Conservation (phyloP, 2,797 vertebrate species). For the Rousettus madagascariensis region DNA sequence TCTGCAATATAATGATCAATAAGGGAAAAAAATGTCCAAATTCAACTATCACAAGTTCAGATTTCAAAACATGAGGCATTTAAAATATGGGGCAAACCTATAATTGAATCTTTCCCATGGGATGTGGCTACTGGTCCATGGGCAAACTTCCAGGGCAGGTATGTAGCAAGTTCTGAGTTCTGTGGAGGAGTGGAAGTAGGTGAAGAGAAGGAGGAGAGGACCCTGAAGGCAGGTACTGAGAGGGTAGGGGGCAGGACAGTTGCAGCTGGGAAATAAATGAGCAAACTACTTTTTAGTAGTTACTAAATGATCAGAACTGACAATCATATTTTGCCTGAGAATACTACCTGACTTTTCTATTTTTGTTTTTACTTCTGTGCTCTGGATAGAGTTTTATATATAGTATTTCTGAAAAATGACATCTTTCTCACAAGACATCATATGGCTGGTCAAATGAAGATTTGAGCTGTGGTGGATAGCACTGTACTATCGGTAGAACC, state of each 20-base stretch:
- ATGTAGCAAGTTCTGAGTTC: background rate
- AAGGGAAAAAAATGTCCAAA: constrained; percentile 15
- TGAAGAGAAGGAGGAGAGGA: background rate
- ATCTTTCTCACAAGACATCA: background rate
- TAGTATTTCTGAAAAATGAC: constrained; percentile 37
- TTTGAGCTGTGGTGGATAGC: background rate
- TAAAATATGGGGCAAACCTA: background rate
- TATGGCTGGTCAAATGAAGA: background rate
- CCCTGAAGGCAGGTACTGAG: background rate
- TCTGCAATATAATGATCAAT: background rate
- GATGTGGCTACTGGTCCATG: background rate
- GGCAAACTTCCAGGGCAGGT: background rate
- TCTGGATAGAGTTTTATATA: constrained; percentile 28
- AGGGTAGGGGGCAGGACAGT: background rate
- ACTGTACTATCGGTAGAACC: background rate
- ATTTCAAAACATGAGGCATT: background rate
- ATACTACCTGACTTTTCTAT: background rate
- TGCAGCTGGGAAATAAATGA: background rate
- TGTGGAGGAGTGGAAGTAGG: background rate
- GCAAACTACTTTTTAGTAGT: background rate
- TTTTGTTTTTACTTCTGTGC: background rate
- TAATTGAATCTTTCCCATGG: background rate
- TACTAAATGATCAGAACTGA: background rate
- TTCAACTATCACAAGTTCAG: background rate
- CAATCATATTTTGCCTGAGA: background rate